Conservation (phyloP, 2,888 invertebrate genomes). For the Venusia cambrica region DNA sequence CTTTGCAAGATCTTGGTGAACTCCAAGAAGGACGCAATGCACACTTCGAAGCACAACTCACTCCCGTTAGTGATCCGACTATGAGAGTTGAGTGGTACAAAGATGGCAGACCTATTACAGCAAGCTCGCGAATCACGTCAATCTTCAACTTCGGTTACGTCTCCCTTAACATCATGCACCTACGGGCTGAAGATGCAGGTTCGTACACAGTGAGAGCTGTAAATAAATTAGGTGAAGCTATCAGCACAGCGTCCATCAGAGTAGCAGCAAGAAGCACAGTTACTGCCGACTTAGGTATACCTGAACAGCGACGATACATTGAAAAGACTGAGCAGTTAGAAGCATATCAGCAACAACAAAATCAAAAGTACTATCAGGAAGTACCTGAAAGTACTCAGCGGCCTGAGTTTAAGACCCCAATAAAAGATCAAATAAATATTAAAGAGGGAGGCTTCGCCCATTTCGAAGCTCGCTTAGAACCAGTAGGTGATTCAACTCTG, state of each 20-base stretch:
- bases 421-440: slow-evolving; percentile 91
- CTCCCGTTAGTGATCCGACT: slow-evolving; percentile 94
- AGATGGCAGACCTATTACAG: slow-evolving; percentile 96
- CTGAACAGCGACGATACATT: slow-evolving; percentile 94
- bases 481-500: slow-evolving; percentile 93
- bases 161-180: slow-evolving; percentile 98
- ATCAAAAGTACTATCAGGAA: slow-evolving; percentile 90
- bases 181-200: slow-evolving; percentile 98
- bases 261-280: slow-evolving; percentile 91
- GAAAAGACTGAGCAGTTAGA: slow-evolving; percentile 95
- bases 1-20: slow-evolving; percentile 91
- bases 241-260: slow-evolving; percentile 89
- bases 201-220: slow-evolving; percentile 95
- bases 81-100: slow-evolving; percentile 98
- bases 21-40: slow-evolving; percentile 95
- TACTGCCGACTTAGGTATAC: slow-evolving; percentile 92
- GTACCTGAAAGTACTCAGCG: slow-evolving; percentile 88
- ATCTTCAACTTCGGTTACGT: slow-evolving; percentile 99
- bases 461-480: slow-evolving; percentile 96
- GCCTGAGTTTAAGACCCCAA: slow-evolving; percentile 94
- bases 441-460: slow-evolving; percentile 97
- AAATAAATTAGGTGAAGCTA: slow-evolving; percentile 94
- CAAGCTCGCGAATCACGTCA: slow-evolving; percentile 97
- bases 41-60: slow-evolving; percentile 95
- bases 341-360: slow-evolving; percentile 91